A percentile compares a stretch with the other conserved stretches of the same genome.
Evolutionary conservation across 1,140 invertebrate genomes (phyloP).

Genomic region (Thaumetopoea pityocampa): DNA sequence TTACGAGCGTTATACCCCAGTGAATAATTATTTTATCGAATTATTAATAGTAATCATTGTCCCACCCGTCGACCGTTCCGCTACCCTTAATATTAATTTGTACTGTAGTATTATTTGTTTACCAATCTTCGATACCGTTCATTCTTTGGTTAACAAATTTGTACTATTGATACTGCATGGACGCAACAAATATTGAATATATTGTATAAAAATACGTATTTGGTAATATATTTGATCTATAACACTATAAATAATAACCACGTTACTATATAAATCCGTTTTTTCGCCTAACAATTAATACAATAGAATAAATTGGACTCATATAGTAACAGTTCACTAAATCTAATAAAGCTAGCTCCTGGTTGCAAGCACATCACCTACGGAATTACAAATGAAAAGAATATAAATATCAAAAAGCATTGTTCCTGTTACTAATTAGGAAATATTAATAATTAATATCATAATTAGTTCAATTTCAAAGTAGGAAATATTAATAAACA

Average conservation of each 20-base stretch:
- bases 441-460: too few relatives aligned
- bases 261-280: conserved; percentile 7
- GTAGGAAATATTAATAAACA: too few relatives aligned
- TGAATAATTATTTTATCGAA: conserved; percentile 34
- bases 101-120: conserved; percentile 55
- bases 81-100: conserved; percentile 71
- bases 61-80: conserved; percentile 32
- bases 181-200: conserved; percentile 3
- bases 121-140: conserved; percentile 52
- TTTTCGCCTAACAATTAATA: conserved; percentile 2
- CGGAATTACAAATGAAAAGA: too few relatives aligned
- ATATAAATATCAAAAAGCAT: too few relatives aligned
- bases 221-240: background rate
- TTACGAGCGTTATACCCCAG: conserved; percentile 58
- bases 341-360: too few relatives aligned
- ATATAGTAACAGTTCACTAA: too few relatives aligned
- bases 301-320: too few relatives aligned
- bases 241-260: background rate
- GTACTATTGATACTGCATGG: conserved; percentile 45
- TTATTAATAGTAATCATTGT: conserved; percentile 12
- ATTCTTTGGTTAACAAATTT: conserved; percentile 46
- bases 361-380: too few relatives aligned
- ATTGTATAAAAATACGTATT: background rate
- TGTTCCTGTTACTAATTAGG: too few relatives aligned
- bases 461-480: too few relatives aligned